Evolutionary conservation across 2,113 vertebrate genomes (phyloP).

Genomic region (Ia io): DNA sequence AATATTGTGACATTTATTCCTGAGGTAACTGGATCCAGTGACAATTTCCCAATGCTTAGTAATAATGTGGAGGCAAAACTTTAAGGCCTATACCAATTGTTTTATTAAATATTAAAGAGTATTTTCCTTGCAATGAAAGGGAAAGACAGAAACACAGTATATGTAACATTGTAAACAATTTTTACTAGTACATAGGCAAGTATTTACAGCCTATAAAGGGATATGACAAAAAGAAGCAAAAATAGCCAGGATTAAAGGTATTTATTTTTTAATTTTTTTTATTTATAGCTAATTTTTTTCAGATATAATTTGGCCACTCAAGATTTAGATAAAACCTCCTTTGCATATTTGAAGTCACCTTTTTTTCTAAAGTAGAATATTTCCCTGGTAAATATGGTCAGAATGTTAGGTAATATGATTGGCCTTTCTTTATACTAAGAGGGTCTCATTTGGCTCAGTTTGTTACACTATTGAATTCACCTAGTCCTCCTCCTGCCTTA

Average conservation of each 20-base stretch:
- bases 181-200: background rate
- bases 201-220: background rate
- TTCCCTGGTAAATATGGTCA: background rate
- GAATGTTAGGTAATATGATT: background rate
- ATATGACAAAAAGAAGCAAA: background rate
- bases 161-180: background rate
- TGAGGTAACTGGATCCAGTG: background rate
- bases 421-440: constrained; percentile 34
- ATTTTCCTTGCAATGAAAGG: background rate
- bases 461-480: constrained; percentile 71
- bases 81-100: background rate
- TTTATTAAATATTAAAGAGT: background rate
- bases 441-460: constrained; percentile 70
- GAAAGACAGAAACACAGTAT: background rate
- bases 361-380: background rate
- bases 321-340: background rate
- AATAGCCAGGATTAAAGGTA: background rate
- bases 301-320: background rate
- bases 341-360: background rate
- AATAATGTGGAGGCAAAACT: background rate
- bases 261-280: background rate
- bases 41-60: background rate
- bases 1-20: background rate
- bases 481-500: constrained; percentile 14
- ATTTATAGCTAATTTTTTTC: background rate